These are phyloP conservation scores for Myodes glareolus DNA, from an alignment of 2,113 vertebrate genomes.

Conservation along the genomic window DNA sequence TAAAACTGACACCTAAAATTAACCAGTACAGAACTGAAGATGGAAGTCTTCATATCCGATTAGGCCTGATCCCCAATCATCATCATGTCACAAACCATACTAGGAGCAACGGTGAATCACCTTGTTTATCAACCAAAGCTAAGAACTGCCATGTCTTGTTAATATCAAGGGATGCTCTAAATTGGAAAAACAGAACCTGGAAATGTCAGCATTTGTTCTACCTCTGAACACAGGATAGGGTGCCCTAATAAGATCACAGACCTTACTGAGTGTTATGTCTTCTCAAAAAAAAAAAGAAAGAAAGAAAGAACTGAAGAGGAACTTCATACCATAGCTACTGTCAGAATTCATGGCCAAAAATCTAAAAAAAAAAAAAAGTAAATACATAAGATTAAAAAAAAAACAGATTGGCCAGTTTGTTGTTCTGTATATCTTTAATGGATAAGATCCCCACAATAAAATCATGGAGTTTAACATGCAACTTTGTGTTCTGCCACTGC, in stretches of 20 bases:
- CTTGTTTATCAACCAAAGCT: not conserved
- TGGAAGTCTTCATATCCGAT: not conserved
- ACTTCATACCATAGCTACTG: not conserved
- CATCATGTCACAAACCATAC: not conserved
- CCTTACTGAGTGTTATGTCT: not conserved
- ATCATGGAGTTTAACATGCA: not conserved
- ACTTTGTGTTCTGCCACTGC: not conserved
- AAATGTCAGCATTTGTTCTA: not conserved
- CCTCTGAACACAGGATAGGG: not conserved
- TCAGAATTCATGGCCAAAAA: not conserved
- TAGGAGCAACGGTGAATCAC: not conserved
- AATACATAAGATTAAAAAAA: not conserved
- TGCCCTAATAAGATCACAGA: not conserved
- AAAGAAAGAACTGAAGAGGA: not conserved
- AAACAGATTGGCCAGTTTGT: not conserved
- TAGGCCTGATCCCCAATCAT: not conserved
- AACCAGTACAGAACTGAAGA: not conserved
- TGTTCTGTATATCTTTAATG: not conserved
- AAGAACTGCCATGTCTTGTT: constrained; percentile 14
- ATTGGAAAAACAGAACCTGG: not conserved
- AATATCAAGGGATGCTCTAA: not conserved
- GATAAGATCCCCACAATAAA: not conserved
- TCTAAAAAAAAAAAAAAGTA: not conserved
- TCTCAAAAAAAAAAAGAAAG: no score
- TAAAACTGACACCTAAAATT: not conserved